phyloP scores from a whole-genome alignment of 2,113 vertebrate species.

The Nematolebias whitei region DNA sequence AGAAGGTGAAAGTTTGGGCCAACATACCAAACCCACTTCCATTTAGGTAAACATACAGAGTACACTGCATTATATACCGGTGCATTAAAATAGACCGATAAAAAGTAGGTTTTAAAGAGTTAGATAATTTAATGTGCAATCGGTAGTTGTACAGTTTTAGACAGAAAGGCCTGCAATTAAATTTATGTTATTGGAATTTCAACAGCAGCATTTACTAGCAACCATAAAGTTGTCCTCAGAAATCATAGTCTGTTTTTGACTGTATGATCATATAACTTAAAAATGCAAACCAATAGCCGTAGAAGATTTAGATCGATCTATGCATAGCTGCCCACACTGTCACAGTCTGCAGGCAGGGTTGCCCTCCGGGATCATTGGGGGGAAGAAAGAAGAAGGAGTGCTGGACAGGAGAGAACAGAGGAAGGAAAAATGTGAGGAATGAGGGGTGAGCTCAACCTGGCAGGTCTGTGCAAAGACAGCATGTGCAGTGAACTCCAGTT shows the following conservation, averaged over 20 bases:
- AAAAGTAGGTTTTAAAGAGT: background rate
- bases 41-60: conserved; percentile 58
- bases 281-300: background rate
- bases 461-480: conserved; percentile 81
- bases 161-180: background rate
- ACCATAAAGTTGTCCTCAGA: background rate
- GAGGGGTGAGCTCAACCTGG: conserved; percentile 66
- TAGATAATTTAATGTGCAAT: background rate
- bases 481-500: conserved; percentile 69
- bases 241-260: background rate
- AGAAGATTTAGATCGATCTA: conserved; percentile 14
- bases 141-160: background rate
- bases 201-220: background rate
- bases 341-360: conserved; percentile 46
- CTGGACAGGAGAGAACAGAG: conserved; percentile 60
- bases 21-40: conserved; percentile 37
- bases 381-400: conserved; percentile 46
- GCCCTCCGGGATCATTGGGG: conserved; percentile 54
- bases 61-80: conserved; percentile 17
- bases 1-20: conserved; percentile 55
- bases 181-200: background rate
- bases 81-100: background rate
- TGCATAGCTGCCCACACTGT: conserved; percentile 27
- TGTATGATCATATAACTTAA: conserved; percentile 3
- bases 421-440: conserved; percentile 79